A percentile compares a stretch with the other conserved stretches of the same genome.
phyloP scores from a whole-genome alignment of 2,888 invertebrate species.

The Calameuta filiformis region DNA sequence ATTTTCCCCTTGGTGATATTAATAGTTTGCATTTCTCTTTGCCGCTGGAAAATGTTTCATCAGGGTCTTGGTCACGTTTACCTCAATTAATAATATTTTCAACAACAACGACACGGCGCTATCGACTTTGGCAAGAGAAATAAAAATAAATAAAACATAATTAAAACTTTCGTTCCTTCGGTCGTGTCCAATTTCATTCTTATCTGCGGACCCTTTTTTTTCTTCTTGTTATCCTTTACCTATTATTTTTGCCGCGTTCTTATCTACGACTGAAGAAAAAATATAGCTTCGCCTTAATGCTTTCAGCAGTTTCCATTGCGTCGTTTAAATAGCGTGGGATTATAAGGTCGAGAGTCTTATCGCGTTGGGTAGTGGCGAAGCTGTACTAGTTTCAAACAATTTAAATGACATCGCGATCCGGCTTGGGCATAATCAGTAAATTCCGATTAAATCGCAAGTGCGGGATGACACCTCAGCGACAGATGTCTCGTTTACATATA shows the following conservation, averaged over 20 bases:
- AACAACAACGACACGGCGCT: too few species aligned
- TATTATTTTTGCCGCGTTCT: background rate
- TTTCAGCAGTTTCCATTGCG: background rate
- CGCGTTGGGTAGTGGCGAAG: background rate
- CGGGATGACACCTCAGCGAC: background rate
- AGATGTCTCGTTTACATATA: background rate
- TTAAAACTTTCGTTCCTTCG: background rate
- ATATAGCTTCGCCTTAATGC: background rate
- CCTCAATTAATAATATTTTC: too few species aligned
- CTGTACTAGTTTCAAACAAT: background rate
- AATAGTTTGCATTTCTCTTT: background rate
- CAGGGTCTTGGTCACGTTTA: background rate
- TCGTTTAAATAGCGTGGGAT: background rate
- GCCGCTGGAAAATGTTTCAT: background rate
- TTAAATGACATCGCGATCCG: background rate
- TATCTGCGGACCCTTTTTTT: background rate
- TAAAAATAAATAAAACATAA: background rate
- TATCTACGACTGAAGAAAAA: background rate
- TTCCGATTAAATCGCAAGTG: background rate
- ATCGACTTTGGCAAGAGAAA: too few species aligned
- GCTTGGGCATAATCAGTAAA: background rate
- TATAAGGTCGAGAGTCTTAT: background rate
- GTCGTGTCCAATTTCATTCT: background rate
- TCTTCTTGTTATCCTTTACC: background rate
- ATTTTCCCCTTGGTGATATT: background rate